Conservation (phyloP, 2,888 invertebrate genomes). For the Acanthopleura granulata region DNA sequence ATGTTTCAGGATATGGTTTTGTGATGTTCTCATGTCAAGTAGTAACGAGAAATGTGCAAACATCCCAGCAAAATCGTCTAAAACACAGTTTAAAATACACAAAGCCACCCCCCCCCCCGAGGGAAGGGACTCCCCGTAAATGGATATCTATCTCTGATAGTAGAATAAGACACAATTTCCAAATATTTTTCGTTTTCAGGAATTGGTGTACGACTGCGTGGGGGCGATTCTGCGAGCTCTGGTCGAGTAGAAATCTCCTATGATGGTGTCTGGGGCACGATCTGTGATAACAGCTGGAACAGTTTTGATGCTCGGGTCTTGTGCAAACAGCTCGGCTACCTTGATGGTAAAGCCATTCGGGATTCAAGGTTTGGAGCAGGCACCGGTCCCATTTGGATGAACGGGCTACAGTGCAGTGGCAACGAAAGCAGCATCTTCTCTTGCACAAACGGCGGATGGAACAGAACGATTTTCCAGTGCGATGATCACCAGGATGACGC, state of each 20-base stretch:
- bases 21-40: too few species aligned
- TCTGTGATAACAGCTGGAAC: conserved; percentile 51
- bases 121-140: too few species aligned
- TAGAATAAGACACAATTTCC: too few species aligned
- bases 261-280: conserved; percentile 44
- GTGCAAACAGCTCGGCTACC: conserved; percentile 52
- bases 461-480: conserved; percentile 23
- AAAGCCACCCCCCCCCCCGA: too few species aligned
- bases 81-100: too few species aligned
- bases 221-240: conserved; percentile 29
- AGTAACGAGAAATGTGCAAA: too few species aligned
- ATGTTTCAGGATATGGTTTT: too few species aligned
- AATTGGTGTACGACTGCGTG: conserved; percentile 30
- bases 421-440: conserved; percentile 44
- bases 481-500: conserved; percentile 35
- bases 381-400: conserved; percentile 53
- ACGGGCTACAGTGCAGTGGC: conserved; percentile 71
- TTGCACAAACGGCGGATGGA: conserved; percentile 46
- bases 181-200: background rate
- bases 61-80: too few species aligned
- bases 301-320: conserved; percentile 44
- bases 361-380: background rate
- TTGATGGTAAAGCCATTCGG: conserved; percentile 35
- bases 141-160: too few species aligned
- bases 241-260: conserved; percentile 44